These are phyloP conservation scores for Lerista edwardsae DNA, from an alignment of 2,797 vertebrate species.

Conservation along the genomic window DNA sequence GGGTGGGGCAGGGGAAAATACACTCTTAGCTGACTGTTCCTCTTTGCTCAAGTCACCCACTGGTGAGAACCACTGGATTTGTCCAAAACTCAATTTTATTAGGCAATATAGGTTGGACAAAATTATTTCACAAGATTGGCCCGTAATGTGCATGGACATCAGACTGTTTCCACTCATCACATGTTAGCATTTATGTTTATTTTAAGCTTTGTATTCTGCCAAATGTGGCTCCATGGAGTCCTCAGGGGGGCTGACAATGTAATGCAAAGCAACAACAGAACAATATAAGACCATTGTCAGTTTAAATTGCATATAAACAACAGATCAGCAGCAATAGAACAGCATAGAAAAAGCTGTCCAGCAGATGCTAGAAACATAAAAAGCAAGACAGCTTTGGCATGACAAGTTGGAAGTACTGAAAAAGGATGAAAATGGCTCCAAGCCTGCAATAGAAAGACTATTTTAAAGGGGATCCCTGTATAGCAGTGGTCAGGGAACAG, in stretches of 20 bases:
- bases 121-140: not conserved
- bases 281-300: not conserved
- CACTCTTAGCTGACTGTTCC: not conserved
- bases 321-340: not conserved
- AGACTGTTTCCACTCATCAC: not conserved
- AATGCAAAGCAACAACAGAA: not conserved
- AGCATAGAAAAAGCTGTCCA: not conserved
- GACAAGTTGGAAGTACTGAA: no score
- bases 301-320: not conserved
- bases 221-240: not conserved
- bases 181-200: not conserved
- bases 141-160: no score
- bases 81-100: not conserved
- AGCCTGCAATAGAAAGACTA: no score
- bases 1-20: no score
- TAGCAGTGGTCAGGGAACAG: no score
- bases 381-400: not conserved
- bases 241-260: not conserved
- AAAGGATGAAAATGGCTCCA: no score
- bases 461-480: no score
- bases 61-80: not conserved
- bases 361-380: not conserved
- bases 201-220: not conserved
- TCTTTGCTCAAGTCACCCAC: not conserved
- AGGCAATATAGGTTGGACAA: not conserved